Evolutionary conservation across 2,113 vertebrate genomes (phyloP).

Genomic region (Gallinago media): DNA sequence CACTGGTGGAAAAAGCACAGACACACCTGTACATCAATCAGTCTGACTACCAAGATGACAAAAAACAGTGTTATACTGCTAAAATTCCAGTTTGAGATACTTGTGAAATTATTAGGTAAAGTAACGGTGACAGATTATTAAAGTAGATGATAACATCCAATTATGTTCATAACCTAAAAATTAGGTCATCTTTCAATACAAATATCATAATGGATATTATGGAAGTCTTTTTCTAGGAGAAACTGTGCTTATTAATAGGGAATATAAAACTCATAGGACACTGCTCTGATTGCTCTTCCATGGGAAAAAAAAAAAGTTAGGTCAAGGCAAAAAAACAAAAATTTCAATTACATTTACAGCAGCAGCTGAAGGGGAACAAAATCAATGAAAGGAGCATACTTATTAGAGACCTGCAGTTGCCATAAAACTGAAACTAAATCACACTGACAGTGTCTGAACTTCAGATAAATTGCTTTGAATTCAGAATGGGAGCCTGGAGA

Average conservation of each 20-base stretch:
- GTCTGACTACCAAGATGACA: neutral
- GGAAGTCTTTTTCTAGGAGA: slow-evolving; percentile 10
- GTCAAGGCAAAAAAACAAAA: slow-evolving; percentile 45
- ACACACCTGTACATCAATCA: neutral
- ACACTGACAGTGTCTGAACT: slow-evolving; percentile 82
- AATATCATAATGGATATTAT: neutral
- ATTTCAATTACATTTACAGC: slow-evolving; percentile 83
- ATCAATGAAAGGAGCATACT: slow-evolving; percentile 83
- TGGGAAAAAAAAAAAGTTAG: slow-evolving; percentile 56
- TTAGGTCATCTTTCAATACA: neutral
- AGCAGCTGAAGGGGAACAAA: slow-evolving; percentile 82
- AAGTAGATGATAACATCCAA: neutral
- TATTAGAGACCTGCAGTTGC: slow-evolving; percentile 83
- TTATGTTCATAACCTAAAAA: neutral
- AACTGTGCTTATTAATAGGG: slow-evolving; percentile 49
- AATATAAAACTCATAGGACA: slow-evolving; percentile 50
- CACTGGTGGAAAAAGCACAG: neutral
- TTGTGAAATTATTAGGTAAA: neutral
- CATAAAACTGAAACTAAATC: slow-evolving; percentile 85
- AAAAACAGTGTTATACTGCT: neutral
- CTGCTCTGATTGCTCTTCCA: slow-evolving; percentile 43
- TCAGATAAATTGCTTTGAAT: slow-evolving; percentile 85
- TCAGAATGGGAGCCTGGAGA: slow-evolving; percentile 76
- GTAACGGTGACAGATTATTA: neutral
- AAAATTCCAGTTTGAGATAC: neutral